These are phyloP conservation scores for Eupithecia abbreviata DNA, from an alignment of 2,888 invertebrate species.

Conservation along the genomic window DNA sequence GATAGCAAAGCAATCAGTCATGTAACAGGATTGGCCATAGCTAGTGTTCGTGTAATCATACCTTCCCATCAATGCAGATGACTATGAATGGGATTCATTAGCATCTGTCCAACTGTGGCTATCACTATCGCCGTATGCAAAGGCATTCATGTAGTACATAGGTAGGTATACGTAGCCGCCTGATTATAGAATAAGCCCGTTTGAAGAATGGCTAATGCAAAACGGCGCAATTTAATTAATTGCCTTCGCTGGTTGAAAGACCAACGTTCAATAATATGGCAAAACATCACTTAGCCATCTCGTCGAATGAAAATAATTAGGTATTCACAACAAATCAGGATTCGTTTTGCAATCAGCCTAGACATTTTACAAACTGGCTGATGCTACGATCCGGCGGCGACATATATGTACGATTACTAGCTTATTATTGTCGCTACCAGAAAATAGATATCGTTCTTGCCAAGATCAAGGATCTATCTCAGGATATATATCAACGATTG, in stretches of 20 bases:
- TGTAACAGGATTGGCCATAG: constrained; percentile 41
- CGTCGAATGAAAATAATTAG: too few species aligned
- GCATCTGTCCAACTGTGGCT: constrained; percentile 56
- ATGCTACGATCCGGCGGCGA: background rate
- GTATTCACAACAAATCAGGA: too few species aligned
- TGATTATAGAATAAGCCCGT: too few species aligned
- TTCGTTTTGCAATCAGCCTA: background rate
- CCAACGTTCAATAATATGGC: too few species aligned
- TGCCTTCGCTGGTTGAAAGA: too few species aligned
- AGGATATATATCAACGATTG: background rate
- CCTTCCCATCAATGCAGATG: constrained; percentile 72
- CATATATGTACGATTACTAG: background rate
- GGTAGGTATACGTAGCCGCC: too few species aligned
- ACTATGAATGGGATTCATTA: constrained; percentile 79
- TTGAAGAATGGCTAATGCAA: too few species aligned
- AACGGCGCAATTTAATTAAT: too few species aligned
- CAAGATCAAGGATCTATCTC: background rate
- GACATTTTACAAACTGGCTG: background rate
- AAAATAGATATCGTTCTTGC: background rate
- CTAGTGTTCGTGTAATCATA: constrained; percentile 62
- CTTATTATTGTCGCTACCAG: background rate
- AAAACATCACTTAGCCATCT: too few species aligned
- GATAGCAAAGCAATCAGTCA: constrained; percentile 38
- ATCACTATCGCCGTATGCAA: constrained; percentile 14
- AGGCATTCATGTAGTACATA: background rate